These are phyloP conservation scores for Silurus glanis DNA, from an alignment of 2,113 vertebrate genomes.

Conservation along the genomic window DNA sequence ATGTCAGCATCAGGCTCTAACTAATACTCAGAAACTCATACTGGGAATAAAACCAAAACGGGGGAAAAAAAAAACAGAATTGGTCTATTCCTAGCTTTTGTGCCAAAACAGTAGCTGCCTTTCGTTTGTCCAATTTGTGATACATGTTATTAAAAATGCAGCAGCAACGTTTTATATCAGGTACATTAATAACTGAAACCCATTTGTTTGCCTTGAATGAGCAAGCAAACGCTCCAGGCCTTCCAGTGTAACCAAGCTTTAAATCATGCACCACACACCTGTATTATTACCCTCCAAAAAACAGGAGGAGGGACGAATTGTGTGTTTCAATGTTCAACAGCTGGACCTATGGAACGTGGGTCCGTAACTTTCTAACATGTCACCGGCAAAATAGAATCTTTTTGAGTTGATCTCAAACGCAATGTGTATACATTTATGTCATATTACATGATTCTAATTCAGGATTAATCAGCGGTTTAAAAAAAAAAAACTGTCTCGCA, in stretches of 20 bases:
- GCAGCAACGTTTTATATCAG: slow-evolving; percentile 20
- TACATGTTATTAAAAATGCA: slow-evolving; percentile 11
- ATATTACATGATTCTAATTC: not conserved
- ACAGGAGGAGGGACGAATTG: not conserved
- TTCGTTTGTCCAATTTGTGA: slow-evolving; percentile 28
- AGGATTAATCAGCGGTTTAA: not conserved
- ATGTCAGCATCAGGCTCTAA: not conserved
- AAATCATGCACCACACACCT: slow-evolving; percentile 22
- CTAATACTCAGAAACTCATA: not conserved
- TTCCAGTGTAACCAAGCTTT: not conserved
- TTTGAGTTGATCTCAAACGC: not conserved
- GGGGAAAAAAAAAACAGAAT: not conserved
- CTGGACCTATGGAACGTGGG: not conserved
- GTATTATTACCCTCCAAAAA: slow-evolving; percentile 9
- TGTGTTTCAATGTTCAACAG: not conserved
- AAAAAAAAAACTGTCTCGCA: too few species aligned
- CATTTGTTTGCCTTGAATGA: slow-evolving; percentile 49
- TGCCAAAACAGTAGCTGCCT: slow-evolving; percentile 6
- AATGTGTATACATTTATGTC: not conserved
- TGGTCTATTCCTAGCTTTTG: not conserved
- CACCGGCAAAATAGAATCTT: not conserved
- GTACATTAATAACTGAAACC: slow-evolving; percentile 66
- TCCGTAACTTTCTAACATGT: not conserved
- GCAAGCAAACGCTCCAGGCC: slow-evolving; percentile 48
- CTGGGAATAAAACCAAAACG: not conserved